These are phyloP conservation scores for Ecdyonurus torrentis DNA, from an alignment of 2,888 invertebrate genomes.

Conservation along the genomic window DNA sequence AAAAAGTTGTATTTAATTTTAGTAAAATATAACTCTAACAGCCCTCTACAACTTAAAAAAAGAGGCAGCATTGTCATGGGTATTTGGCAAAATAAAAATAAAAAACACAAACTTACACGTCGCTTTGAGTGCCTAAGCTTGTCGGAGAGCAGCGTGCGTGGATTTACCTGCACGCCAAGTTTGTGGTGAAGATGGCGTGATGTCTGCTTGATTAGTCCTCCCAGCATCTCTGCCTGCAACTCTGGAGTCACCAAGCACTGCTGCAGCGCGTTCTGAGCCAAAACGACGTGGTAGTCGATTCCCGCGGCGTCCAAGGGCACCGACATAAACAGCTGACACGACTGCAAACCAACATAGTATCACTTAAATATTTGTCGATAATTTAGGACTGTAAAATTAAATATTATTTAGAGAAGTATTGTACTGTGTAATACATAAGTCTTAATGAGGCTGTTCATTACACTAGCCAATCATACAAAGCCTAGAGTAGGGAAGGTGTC, in stretches of 20 bases:
- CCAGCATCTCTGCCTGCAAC: conserved; percentile 84
- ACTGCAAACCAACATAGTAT: conserved; percentile 33
- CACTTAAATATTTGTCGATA: no score
- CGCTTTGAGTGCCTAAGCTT: conserved; percentile 8
- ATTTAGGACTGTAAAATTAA: no score
- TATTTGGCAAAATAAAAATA: conserved; percentile 11
- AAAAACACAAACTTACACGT: conserved; percentile 12
- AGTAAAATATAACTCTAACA: neutral
- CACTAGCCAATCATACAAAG: no score
- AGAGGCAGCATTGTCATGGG: conserved; percentile 11
- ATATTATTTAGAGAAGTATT: no score
- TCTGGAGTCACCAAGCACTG: conserved; percentile 80
- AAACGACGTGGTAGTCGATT: conserved; percentile 92
- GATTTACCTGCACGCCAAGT: conserved; percentile 61
- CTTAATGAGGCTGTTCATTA: no score
- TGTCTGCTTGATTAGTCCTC: conserved; percentile 83
- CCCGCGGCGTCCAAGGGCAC: conserved; percentile 90
- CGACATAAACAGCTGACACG: conserved; percentile 89
- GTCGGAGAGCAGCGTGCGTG: conserved; percentile 8
- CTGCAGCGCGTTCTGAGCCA: conserved; percentile 90
- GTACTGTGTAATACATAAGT: no score
- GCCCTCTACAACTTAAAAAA: neutral
- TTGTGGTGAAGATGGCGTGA: conserved; percentile 66
- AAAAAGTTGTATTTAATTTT: no score
- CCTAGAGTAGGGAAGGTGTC: no score